phyloP scores from a whole-genome alignment of 2,113 vertebrate genomes.

The Tautogolabrus adspersus region DNA sequence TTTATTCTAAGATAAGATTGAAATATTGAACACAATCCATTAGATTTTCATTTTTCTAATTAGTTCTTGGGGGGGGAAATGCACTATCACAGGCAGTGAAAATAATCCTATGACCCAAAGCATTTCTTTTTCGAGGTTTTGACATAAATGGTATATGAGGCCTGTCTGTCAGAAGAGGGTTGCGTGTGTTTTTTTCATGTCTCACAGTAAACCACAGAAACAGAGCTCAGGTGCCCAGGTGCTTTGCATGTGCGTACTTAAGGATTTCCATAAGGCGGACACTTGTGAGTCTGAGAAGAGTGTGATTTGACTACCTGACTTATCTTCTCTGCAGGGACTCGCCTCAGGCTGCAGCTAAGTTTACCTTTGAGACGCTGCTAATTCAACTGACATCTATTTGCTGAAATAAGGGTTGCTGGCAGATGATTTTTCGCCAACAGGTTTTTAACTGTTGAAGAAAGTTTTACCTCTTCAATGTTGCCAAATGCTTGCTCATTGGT shows the following conservation, averaged over 20 bases:
- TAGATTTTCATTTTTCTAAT: not conserved
- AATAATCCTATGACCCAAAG: not conserved
- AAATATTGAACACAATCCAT: constrained; percentile 1
- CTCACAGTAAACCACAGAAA: not conserved
- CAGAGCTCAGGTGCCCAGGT: not conserved
- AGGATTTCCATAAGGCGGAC: constrained; percentile 43
- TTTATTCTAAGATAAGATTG: not conserved
- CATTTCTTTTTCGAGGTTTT: not conserved
- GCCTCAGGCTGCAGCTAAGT: not conserved
- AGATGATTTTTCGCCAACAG: not conserved
- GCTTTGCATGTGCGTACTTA: constrained; percentile 41
- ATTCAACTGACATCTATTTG: not conserved
- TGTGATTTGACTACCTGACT: not conserved
- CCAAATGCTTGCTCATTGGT: too few species aligned
- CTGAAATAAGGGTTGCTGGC: not conserved
- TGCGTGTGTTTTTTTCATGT: not conserved
- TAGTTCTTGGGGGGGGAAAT: not conserved
- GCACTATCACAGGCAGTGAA: not conserved
- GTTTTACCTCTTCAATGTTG: too few species aligned
- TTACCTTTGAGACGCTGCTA: too few species aligned
- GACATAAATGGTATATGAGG: not conserved
- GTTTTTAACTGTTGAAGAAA: too few species aligned
- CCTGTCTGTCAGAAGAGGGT: not conserved
- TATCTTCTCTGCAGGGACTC: not conserved
- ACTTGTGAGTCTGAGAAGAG: not conserved